Conservation (phyloP, 1,140 invertebrate species). For the Cyclina sinensis region DNA sequence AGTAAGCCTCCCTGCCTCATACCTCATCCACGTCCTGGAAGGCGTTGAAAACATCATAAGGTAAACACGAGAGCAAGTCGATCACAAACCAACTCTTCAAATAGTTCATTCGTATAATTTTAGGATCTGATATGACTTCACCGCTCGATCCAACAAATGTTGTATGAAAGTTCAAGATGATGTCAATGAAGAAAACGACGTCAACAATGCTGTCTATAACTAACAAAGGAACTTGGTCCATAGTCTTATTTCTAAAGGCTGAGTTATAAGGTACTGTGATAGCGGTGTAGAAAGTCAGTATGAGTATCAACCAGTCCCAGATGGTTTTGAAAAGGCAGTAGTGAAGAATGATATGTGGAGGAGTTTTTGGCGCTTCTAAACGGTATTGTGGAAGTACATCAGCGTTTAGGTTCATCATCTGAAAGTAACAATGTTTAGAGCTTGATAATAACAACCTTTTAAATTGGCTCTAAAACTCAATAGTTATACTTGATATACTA, state of each 20-base stretch:
- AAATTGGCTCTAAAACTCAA: too few relatives aligned
- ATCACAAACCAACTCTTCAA: constrained; percentile 99
- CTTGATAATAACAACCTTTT: too few relatives aligned
- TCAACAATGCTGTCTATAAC: constrained; percentile 96
- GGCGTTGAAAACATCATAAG: constrained; percentile 99
- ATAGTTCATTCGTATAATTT: constrained; percentile 93
- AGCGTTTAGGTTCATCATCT: constrained; percentile 98
- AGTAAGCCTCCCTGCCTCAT: too few relatives aligned
- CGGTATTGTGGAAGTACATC: constrained; percentile 99
- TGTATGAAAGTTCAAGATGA: constrained; percentile 99
- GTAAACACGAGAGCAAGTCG: constrained; percentile 99
- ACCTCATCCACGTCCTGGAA: constrained; percentile 99
- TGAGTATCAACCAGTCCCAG: constrained; percentile 99
- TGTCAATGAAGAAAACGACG: constrained; percentile 99
- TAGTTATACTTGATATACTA: too few relatives aligned
- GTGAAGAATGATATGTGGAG: constrained; percentile 99
- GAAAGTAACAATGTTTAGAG: too few relatives aligned
- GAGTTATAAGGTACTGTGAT: constrained; percentile 99
- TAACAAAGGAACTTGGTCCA: constrained; percentile 98
- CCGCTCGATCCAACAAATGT: constrained; percentile 99
- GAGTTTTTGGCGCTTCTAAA: constrained; percentile 99
- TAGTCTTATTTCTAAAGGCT: constrained; percentile 99
- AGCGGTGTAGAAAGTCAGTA: constrained; percentile 99
- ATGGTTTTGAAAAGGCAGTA: constrained; percentile 99
- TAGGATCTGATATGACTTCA: constrained; percentile 89